Evolutionary conservation across 2,888 invertebrate species (phyloP).

Genomic region (Drosophila falleni): DNA sequence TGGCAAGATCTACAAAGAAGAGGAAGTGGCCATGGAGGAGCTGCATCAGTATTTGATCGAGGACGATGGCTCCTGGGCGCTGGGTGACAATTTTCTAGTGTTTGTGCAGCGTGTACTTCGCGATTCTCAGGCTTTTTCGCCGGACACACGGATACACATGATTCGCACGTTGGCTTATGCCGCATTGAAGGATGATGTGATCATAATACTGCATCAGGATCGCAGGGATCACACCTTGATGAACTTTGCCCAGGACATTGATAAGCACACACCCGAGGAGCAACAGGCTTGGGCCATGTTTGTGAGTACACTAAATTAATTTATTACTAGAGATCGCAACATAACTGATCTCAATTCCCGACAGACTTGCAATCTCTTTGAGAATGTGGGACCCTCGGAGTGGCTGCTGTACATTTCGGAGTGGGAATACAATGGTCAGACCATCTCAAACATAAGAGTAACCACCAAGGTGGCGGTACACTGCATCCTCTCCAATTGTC

Average conservation of each 20-base stretch:
- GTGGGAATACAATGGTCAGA: slow-evolving; percentile 92
- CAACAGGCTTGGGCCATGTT: slow-evolving; percentile 93
- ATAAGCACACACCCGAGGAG: slow-evolving; percentile 90
- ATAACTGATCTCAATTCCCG: too few species aligned
- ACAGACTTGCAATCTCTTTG: slow-evolving; percentile 95
- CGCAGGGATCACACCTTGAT: slow-evolving; percentile 94
- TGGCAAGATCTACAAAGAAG: slow-evolving; percentile 90
- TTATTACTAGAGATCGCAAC: too few species aligned
- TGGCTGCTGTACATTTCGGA: slow-evolving; percentile 98
- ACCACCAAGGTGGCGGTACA: slow-evolving; percentile 97
- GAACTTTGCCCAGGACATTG: slow-evolving; percentile 93
- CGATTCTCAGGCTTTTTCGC: slow-evolving; percentile 87
- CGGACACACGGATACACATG: slow-evolving; percentile 88
- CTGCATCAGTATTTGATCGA: slow-evolving; percentile 94
- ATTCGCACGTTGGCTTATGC: slow-evolving; percentile 91
- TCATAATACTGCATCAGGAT: slow-evolving; percentile 95
- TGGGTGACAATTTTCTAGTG: slow-evolving; percentile 94
- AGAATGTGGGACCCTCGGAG: slow-evolving; percentile 94
- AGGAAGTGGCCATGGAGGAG: slow-evolving; percentile 91
- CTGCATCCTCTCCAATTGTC: slow-evolving; percentile 90
- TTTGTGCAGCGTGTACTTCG: slow-evolving; percentile 90
- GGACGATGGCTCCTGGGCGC: slow-evolving; percentile 96
- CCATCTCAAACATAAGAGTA: slow-evolving; percentile 94
- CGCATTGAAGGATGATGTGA: slow-evolving; percentile 95
- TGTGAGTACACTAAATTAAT: slow-evolving; percentile 86